A percentile compares a stretch with the other conserved stretches of the same genome.
Conservation (phyloP, 2,888 invertebrate species). For the Lycocerus yunnanus region DNA sequence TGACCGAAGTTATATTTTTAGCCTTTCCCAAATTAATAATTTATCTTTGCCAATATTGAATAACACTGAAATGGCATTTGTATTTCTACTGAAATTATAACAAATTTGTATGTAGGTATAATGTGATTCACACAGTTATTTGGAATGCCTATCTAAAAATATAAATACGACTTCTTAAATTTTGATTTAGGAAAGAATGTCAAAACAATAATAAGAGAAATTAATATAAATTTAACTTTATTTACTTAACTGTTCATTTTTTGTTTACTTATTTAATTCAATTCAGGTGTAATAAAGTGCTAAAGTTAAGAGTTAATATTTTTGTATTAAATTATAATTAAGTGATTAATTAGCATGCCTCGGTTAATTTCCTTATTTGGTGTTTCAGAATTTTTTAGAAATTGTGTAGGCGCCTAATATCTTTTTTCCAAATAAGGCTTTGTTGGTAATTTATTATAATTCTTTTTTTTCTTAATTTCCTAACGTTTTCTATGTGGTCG, state of each 20-base stretch:
- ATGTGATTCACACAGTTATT: neutral
- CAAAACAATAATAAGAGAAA: neutral
- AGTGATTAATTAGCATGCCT: slow-evolving; percentile 25
- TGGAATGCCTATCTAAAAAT: neutral
- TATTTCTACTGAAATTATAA: neutral
- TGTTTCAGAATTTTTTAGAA: slow-evolving; percentile 17
- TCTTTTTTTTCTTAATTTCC: slow-evolving; percentile 7
- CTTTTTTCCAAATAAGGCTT: slow-evolving; percentile 18
- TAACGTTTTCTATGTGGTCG: slow-evolving; percentile 6
- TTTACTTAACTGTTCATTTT: neutral
- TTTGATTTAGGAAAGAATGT: neutral
- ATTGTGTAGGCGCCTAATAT: slow-evolving; percentile 22
- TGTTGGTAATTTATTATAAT: neutral
- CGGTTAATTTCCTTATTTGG: slow-evolving; percentile 22
- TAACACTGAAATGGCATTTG: neutral
- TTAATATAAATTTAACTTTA: neutral
- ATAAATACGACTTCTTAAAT: neutral
- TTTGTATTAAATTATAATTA: slow-evolving; percentile 20
- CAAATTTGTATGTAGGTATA: no score
- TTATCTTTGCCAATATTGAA: neutral
- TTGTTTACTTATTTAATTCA: neutral
- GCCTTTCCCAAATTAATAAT: neutral
- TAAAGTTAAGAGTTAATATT: slow-evolving; percentile 3
- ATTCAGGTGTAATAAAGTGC: slow-evolving; percentile 1
- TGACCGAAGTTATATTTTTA: neutral